These are phyloP conservation scores for Lasioglossum baleicum DNA, from an alignment of 1,140 invertebrate genomes.

Conservation along the genomic window DNA sequence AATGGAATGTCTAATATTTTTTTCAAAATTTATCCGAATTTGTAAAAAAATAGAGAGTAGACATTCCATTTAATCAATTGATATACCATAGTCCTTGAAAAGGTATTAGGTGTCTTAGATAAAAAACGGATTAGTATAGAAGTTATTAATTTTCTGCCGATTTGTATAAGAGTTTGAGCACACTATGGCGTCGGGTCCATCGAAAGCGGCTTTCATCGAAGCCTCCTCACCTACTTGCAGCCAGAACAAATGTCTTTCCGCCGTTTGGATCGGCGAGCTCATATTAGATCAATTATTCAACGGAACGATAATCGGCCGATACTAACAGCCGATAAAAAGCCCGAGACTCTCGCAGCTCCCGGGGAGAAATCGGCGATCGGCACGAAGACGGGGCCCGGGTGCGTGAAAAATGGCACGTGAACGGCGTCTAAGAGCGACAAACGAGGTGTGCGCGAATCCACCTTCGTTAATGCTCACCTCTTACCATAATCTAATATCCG, in stretches of 20 bases:
- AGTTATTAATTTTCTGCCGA: too few species aligned
- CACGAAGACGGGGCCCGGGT: slow-evolving; percentile 45
- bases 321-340: slow-evolving; percentile 13
- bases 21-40: too few species aligned
- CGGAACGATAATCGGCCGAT: slow-evolving; percentile 18
- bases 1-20: too few species aligned
- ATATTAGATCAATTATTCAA: slow-evolving; percentile 38
- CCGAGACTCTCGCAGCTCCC: slow-evolving; percentile 43
- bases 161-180: too few species aligned
- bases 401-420: slow-evolving; percentile 63
- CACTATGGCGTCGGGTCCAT: not conserved
- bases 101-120: too few species aligned
- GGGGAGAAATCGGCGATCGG: slow-evolving; percentile 55
- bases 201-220: slow-evolving; percentile 18
- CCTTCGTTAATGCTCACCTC: slow-evolving; percentile 65
- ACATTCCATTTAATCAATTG: too few species aligned
- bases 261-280: not conserved
- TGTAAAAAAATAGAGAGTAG: too few species aligned
- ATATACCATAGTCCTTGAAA: too few species aligned
- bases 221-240: slow-evolving; percentile 30
- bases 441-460: slow-evolving; percentile 55
- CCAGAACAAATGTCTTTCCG: slow-evolving; percentile 28
- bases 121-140: too few species aligned
- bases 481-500: slow-evolving; percentile 75
- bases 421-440: slow-evolving; percentile 43